Evolutionary conservation across 1,140 invertebrate species (phyloP), one percentile per base, ranked within the genome.

Genomic region (Meloidogyne hapla): DNA sequence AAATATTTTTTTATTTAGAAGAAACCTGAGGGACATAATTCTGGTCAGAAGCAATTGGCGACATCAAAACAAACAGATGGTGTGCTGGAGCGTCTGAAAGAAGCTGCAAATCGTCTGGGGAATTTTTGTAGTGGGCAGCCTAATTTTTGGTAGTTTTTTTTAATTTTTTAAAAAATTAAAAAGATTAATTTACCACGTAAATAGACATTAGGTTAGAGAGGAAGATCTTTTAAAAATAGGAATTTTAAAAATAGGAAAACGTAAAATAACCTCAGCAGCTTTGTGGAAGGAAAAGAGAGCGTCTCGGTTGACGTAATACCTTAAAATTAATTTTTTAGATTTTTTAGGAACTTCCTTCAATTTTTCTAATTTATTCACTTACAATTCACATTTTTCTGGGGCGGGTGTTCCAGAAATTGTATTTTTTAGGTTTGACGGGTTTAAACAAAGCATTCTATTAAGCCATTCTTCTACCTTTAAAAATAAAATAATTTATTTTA

Each of bases 91-190:
- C 96, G 90, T 99, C 97, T 13, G 95, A 96, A 89, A 99, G 91
- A 91, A 99, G 93, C 90, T 99, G 96, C 12, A 99, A 89, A 90
- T 99, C 97, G 90, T 99, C 98, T 1, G 97, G 97, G 74, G 93
- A 94, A 88, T 99, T 99, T 91, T 79, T 98, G 87, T 99, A 99
- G 90, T 99, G 96, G 15, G 96, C 98, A 0, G 96, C 91, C 71
- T 26, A 6, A 15, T 56, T n/a, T n/a, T 8, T n/a, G 6, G n/a
- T n/a, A 56, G 26, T 13, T n/a, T 8, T 6, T 26, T 21, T 63
- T 25, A 21, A 63, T 63, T 63, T 63, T 63, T n/a, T 65, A 40
- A 25, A 63, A 70, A 70, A 70, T 25, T 21, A 63, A 73, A 63
- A 4, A 13, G n/a, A 9, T 62, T 26, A 69, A 48, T 40, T 28